Conservation (phyloP, 2,797 vertebrate species). For the Babyrousa celebensis region DNA sequence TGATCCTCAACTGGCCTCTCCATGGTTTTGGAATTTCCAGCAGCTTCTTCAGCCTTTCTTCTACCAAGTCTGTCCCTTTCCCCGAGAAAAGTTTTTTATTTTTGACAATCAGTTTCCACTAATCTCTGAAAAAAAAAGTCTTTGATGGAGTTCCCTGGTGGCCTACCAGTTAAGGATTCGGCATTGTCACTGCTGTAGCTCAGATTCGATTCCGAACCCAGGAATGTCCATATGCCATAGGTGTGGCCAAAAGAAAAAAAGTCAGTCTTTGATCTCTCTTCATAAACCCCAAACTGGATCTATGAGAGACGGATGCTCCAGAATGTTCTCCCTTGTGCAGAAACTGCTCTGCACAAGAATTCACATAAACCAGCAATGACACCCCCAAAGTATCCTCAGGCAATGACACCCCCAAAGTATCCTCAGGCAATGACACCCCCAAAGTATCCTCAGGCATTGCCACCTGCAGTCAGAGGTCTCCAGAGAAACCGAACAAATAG, state of each 20-base stretch:
- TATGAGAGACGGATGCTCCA: background rate
- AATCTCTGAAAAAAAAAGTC: background rate
- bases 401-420: no score
- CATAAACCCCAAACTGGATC: background rate
- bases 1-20: background rate
- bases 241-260: no score
- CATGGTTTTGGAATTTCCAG: slow-evolving; percentile 7
- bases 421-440: background rate
- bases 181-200: no score
- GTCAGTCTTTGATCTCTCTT: background rate
- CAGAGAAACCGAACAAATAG: background rate
- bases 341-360: background rate
- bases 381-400: background rate
- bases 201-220: no score
- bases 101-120: background rate
- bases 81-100: background rate
- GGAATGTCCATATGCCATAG: no score
- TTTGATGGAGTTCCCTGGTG: no score
- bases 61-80: background rate
- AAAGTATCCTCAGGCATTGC: background rate
- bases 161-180: no score
- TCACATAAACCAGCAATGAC: background rate
- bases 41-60: background rate
- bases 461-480: background rate
- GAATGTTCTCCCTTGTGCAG: background rate